phyloP scores from a whole-genome alignment of 2,888 invertebrate genomes.

The Julus scanicus region DNA sequence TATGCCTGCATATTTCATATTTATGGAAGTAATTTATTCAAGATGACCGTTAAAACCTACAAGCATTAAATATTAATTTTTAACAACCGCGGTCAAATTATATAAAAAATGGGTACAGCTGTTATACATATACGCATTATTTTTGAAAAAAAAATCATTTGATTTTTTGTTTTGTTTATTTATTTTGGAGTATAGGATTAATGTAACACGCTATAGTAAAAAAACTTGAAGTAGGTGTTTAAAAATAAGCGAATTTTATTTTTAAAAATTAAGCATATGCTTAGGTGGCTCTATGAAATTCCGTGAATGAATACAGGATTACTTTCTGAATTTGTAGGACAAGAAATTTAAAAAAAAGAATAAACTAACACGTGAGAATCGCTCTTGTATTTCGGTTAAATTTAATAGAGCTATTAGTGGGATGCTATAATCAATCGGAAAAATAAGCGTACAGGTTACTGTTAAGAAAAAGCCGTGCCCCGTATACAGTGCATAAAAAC shows the following conservation, averaged over 20 bases:
- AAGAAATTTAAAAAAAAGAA: not conserved
- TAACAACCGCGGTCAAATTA: too few relatives aligned
- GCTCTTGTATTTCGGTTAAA: not conserved
- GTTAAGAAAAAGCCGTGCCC: not conserved
- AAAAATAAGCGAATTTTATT: not conserved
- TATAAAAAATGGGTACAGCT: too few relatives aligned
- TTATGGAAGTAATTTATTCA: too few relatives aligned
- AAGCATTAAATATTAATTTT: too few relatives aligned
- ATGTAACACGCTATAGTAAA: too few relatives aligned
- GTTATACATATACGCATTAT: too few relatives aligned
- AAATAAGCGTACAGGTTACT: not conserved
- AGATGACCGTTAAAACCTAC: too few relatives aligned
- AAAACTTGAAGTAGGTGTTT: too few relatives aligned
- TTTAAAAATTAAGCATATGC: not conserved
- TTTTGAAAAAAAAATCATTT: too few relatives aligned
- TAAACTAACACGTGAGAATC: not conserved
- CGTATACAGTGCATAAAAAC: not conserved
- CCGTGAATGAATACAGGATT: not conserved
- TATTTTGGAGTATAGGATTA: too few relatives aligned
- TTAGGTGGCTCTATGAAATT: not conserved
- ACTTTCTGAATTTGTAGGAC: not conserved
- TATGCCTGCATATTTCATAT: too few relatives aligned
- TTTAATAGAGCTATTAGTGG: not conserved
- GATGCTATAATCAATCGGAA: slow-evolving; percentile 13
- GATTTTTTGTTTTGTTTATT: too few relatives aligned